phyloP scores from a whole-genome alignment of 2,113 vertebrate species.

The Pyxicephalus adspersus region DNA sequence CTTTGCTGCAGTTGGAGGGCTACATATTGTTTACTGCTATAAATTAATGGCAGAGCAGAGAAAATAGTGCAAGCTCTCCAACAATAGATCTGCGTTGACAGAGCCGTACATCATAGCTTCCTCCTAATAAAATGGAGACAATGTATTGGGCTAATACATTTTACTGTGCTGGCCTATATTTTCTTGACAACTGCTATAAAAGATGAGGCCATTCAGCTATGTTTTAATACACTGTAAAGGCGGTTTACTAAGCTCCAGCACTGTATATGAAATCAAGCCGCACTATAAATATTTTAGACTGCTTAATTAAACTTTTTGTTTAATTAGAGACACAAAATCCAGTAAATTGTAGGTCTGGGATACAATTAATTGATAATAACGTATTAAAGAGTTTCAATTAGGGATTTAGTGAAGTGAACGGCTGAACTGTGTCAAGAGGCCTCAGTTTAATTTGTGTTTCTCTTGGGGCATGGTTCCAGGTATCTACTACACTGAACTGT shows the following conservation, averaged over 20 bases:
- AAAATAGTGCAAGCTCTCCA: slow-evolving; percentile 82
- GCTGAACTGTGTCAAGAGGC: slow-evolving; percentile 10
- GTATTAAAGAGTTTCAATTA: slow-evolving; percentile 48
- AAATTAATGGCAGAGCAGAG: slow-evolving; percentile 86
- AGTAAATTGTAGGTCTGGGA: slow-evolving; percentile 23
- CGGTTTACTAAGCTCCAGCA: slow-evolving; percentile 70
- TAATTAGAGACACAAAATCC: slow-evolving; percentile 47
- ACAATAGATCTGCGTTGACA: slow-evolving; percentile 89
- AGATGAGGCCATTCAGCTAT: slow-evolving; percentile 78
- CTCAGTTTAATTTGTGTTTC: slow-evolving; percentile 21
- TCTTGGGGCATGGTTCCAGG: slow-evolving; percentile 29
- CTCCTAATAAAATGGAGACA: slow-evolving; percentile 85
- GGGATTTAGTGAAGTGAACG: slow-evolving; percentile 27
- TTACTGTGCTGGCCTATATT: slow-evolving; percentile 78
- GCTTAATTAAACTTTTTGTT: slow-evolving; percentile 54
- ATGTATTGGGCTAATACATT: slow-evolving; percentile 91
- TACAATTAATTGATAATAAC: slow-evolving; percentile 41
- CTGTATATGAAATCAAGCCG: slow-evolving; percentile 1
- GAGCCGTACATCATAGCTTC: slow-evolving; percentile 89
- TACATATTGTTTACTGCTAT: slow-evolving; percentile 94
- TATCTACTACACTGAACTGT: slow-evolving; percentile 1
- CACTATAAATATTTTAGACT: slow-evolving; percentile 54
- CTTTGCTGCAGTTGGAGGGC: slow-evolving; percentile 81
- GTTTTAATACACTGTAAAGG: slow-evolving; percentile 78
- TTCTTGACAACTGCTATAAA: slow-evolving; percentile 85